Percentiles rank a stretch among this genome's conserved stretches.
Evolutionary conservation across 2,113 vertebrate species (phyloP).

Genomic region (Struthio camelus): DNA sequence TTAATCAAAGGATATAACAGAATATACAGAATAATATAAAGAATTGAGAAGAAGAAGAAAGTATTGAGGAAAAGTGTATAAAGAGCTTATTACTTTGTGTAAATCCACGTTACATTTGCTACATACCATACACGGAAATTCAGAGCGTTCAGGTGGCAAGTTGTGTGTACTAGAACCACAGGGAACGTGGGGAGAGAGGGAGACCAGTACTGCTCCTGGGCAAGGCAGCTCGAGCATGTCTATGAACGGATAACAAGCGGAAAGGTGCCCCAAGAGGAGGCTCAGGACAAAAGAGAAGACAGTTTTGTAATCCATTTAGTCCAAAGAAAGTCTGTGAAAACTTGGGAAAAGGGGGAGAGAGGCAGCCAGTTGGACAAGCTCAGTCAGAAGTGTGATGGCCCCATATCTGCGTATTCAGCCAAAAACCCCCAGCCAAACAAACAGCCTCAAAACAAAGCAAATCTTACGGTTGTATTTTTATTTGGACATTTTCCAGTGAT

Average conservation of each 20-base stretch:
- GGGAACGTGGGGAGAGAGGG: neutral
- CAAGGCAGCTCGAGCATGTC: neutral
- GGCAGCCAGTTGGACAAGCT: neutral
- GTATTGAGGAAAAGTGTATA: neutral
- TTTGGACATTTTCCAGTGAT: slow-evolving; percentile 86
- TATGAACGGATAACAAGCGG: neutral
- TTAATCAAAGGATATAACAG: neutral
- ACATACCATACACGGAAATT: neutral
- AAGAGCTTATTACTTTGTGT: neutral
- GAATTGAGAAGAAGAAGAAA: neutral
- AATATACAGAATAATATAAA: neutral
- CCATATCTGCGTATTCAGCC: neutral
- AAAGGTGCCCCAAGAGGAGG: neutral
- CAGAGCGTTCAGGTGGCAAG: neutral
- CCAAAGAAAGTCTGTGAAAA: neutral
- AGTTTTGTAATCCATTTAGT: neutral
- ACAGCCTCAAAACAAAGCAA: neutral
- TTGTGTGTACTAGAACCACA: neutral
- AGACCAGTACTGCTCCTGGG: neutral
- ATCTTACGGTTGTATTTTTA: slow-evolving; percentile 84
- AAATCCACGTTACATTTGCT: neutral
- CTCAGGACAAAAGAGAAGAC: neutral
- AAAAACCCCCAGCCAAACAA: neutral
- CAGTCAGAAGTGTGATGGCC: neutral
- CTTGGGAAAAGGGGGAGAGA: neutral